These are phyloP conservation scores for Mystacides longicornis DNA, from an alignment of 2,888 invertebrate genomes.

Conservation along the genomic window DNA sequence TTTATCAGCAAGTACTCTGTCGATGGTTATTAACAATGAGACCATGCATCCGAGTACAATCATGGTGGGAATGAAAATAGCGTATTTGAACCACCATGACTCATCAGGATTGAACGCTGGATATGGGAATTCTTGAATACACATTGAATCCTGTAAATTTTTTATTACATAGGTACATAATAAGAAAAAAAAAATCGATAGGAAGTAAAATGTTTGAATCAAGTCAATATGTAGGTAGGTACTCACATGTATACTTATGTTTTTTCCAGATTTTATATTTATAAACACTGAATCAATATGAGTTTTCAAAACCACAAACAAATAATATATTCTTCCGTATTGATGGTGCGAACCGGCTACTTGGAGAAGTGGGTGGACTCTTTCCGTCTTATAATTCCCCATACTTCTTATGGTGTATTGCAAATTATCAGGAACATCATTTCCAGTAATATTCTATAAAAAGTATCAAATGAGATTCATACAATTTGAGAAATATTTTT, in stretches of 20 bases:
- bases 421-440: neutral
- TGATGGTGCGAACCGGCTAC: conserved; percentile 29
- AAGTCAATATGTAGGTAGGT: neutral
- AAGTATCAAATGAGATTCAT: too few relatives aligned
- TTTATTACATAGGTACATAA: too few relatives aligned
- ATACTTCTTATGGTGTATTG: conserved; percentile 39
- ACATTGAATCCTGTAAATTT: conserved; percentile 35
- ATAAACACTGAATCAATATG: neutral
- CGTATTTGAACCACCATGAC: conserved; percentile 31
- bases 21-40: conserved; percentile 33
- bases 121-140: conserved; percentile 51
- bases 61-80: conserved; percentile 32
- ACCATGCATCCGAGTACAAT: neutral
- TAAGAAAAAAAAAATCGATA: neutral
- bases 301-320: conserved; percentile 39
- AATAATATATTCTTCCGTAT: conserved; percentile 35
- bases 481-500: too few relatives aligned
- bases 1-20: conserved; percentile 35
- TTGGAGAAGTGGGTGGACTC: conserved; percentile 33
- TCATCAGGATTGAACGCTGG: conserved; percentile 36
- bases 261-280: neutral
- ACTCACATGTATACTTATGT: conserved; percentile 3
- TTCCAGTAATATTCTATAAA: neutral
- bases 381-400: conserved; percentile 34
- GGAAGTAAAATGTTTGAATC: too few relatives aligned